Conservation (phyloP, 2,888 invertebrate genomes). For the Frankliniella fusca region DNA sequence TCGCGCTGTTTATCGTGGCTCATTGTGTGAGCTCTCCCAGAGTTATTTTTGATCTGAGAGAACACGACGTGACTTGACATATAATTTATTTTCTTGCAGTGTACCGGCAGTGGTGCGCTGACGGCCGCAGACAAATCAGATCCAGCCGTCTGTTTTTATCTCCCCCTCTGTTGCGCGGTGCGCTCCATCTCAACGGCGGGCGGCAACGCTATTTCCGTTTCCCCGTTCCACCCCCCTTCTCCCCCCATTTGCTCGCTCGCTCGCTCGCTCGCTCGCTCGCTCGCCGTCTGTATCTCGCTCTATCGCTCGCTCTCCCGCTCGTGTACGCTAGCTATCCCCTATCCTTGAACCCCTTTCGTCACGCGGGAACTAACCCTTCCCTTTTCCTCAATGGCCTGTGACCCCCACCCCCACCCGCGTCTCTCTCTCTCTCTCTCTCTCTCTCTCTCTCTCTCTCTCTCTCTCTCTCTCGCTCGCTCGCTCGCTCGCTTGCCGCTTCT, state of each 20-base stretch:
- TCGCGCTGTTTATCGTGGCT: no score
- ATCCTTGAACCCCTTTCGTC: not conserved
- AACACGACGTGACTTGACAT: not conserved
- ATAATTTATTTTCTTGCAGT: not conserved
- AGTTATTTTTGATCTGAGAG: no score
- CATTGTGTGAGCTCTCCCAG: no score
- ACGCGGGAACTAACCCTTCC: no score
- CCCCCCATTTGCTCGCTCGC: not conserved
- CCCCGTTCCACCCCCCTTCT: no score
- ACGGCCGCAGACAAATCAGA: not conserved
- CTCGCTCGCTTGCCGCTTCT: not conserved
- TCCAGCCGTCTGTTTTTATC: not conserved
- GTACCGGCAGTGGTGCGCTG: not conserved
- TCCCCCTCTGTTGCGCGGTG: no score
- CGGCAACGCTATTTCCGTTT: not conserved
- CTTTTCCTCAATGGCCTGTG: not conserved
- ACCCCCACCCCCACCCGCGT: not conserved
- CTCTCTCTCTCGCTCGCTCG: not conserved
- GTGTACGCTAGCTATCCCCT: not conserved
- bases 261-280: not conserved
- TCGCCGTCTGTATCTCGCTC: not conserved
- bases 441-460: not conserved
- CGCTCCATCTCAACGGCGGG: not conserved
- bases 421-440: not conserved
- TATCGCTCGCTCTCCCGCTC: not conserved